Percentiles rank a stretch among this genome's conserved stretches.
Evolutionary conservation across 2,888 invertebrate genomes (phyloP).

Genomic region (Campaea margaritaria): DNA sequence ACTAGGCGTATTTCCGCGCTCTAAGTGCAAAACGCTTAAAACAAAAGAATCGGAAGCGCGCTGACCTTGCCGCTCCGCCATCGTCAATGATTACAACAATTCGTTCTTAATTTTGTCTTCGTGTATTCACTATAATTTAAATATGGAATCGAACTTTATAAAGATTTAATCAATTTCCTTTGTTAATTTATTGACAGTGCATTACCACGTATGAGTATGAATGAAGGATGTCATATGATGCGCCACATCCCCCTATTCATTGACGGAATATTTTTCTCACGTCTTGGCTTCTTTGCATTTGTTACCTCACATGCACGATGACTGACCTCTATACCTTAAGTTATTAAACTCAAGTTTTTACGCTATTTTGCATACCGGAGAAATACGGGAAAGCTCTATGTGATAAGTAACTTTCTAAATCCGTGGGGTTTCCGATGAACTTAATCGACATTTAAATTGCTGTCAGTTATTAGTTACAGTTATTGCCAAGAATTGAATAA

Average conservation of each 20-base stretch:
- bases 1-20: slow-evolving; percentile 80
- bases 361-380: slow-evolving; percentile 21
- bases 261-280: slow-evolving; percentile 27
- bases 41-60: slow-evolving; percentile 76
- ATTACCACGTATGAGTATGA: slow-evolving; percentile 20
- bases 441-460: slow-evolving; percentile 28
- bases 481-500: slow-evolving; percentile 22
- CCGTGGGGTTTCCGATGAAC: slow-evolving; percentile 22
- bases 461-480: slow-evolving; percentile 28
- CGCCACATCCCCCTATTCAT: slow-evolving; percentile 35
- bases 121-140: slow-evolving; percentile 41
- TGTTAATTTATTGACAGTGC: slow-evolving; percentile 27
- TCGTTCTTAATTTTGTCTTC: slow-evolving; percentile 48
- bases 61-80: slow-evolving; percentile 64
- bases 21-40: slow-evolving; percentile 66
- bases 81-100: slow-evolving; percentile 57
- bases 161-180: slow-evolving; percentile 16
- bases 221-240: slow-evolving; percentile 31
- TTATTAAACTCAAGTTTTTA: slow-evolving; percentile 13
- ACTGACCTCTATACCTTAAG: slow-evolving; percentile 14
- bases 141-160: slow-evolving; percentile 28
- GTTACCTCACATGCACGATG: slow-evolving; percentile 18
- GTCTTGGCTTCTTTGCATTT: slow-evolving; percentile 12
- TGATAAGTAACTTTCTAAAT: slow-evolving; percentile 28
- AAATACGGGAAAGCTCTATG: slow-evolving; percentile 20